Percentiles rank a stretch among this genome's conserved stretches.
phyloP scores from a whole-genome alignment of 2,888 invertebrate genomes.

The Caenorhabditis sp. region DNA sequence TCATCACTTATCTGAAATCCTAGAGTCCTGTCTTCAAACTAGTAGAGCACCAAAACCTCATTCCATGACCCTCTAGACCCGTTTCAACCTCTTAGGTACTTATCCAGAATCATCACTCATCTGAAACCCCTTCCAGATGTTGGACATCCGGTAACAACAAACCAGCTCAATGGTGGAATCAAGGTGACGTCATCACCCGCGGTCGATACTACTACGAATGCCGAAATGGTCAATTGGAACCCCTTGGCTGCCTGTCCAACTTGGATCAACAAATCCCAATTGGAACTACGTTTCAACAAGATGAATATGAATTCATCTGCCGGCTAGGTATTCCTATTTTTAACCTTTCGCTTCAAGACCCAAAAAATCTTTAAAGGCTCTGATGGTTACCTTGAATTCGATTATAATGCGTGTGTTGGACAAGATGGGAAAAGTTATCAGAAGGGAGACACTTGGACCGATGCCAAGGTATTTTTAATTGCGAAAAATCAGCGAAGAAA shows the following conservation, averaged over 20 bases:
- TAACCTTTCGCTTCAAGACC: neutral
- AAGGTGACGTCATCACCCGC: conserved; percentile 55
- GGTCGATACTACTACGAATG: conserved; percentile 72
- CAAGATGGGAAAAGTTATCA: conserved; percentile 40
- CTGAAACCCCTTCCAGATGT: conserved; percentile 42
- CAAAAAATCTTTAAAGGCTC: conserved; percentile 22
- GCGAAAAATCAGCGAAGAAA: neutral
- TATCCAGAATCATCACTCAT: neutral
- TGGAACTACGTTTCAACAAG: conserved; percentile 49
- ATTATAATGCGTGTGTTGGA: conserved; percentile 56
- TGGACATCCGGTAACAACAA: conserved; percentile 61
- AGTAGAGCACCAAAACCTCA: too few relatives aligned
- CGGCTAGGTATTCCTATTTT: conserved; percentile 29
- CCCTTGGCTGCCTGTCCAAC: conserved; percentile 57
- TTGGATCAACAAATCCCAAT: conserved; percentile 48
- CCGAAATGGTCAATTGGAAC: conserved; percentile 65
- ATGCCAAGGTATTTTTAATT: conserved; percentile 59
- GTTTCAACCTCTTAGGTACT: too few relatives aligned
- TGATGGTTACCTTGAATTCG: conserved; percentile 57
- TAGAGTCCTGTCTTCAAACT: too few relatives aligned
- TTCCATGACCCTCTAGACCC: too few relatives aligned
- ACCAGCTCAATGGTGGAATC: conserved; percentile 60
- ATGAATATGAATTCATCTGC: conserved; percentile 52
- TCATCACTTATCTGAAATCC: too few relatives aligned
- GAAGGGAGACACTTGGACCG: conserved; percentile 61